Evolutionary conservation across 2,113 vertebrate species (phyloP).

Genomic region (Clarias batrachus): DNA sequence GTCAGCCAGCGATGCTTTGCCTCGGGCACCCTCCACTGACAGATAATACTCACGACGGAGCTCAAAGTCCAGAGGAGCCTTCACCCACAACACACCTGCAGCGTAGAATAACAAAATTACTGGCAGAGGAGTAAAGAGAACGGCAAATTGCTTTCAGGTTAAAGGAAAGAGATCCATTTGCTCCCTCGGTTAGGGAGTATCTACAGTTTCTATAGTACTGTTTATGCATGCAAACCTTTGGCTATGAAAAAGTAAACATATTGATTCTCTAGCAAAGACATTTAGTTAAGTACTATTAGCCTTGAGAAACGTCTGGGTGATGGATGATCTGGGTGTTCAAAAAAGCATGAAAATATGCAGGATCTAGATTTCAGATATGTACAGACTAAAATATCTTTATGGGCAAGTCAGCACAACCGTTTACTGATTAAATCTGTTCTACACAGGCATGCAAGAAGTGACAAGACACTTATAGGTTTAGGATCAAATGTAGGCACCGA

Average conservation of each 20-base stretch:
- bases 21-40: constrained; percentile 85
- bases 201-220: background rate
- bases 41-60: constrained; percentile 80
- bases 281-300: background rate
- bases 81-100: constrained; percentile 74
- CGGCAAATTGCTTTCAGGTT: background rate
- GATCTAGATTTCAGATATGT: background rate
- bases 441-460: background rate
- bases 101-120: constrained; percentile 25
- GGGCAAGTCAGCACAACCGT: constrained; percentile 20
- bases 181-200: constrained; percentile 14
- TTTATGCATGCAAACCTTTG: background rate
- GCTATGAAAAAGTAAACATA: constrained; percentile 17
- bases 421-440: background rate
- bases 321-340: constrained; percentile 7
- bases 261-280: constrained; percentile 1
- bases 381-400: background rate
- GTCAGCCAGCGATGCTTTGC: constrained; percentile 81
- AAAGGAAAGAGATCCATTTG: constrained; percentile 11
- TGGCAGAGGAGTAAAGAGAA: background rate
- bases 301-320: constrained; percentile 6
- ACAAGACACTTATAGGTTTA: too few species aligned
- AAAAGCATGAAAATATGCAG: constrained; percentile 17
- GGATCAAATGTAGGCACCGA: too few species aligned
- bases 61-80: constrained; percentile 86